phyloP scores from a whole-genome alignment of 2,888 invertebrate genomes.

The Agrotis puta region DNA sequence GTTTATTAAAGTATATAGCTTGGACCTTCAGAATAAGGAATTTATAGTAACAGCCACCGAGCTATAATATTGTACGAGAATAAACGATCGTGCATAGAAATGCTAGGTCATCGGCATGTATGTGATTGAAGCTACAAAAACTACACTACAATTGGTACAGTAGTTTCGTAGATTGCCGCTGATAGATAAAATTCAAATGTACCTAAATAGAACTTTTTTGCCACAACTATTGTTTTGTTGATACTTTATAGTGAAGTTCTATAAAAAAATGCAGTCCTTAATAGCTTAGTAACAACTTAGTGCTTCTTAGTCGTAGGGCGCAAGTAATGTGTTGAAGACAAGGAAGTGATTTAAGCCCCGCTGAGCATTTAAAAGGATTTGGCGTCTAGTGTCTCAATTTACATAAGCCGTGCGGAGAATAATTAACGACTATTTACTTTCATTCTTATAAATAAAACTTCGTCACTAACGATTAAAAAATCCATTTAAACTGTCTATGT shows the following conservation, averaged over 20 bases:
- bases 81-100: conserved; percentile 30
- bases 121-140: conserved; percentile 26
- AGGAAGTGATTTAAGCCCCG: conserved; percentile 65
- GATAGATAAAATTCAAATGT: conserved; percentile 12
- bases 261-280: conserved; percentile 17
- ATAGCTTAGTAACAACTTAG: conserved; percentile 19
- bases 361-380: conserved; percentile 64
- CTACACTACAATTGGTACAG: conserved; percentile 22
- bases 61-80: conserved; percentile 4
- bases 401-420: conserved; percentile 38
- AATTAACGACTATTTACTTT: conserved; percentile 40
- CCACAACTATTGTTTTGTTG: neutral
- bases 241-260: conserved; percentile 1
- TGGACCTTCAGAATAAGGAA: conserved; percentile 28
- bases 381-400: conserved; percentile 47
- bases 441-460: conserved; percentile 11
- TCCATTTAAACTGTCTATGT: too few relatives aligned
- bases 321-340: conserved; percentile 51
- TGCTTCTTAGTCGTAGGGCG: conserved; percentile 17
- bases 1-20: conserved; percentile 3
- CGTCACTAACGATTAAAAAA: neutral
- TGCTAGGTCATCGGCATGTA: conserved; percentile 47
- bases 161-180: conserved; percentile 33
- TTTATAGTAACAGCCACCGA: conserved; percentile 38
- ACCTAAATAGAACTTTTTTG: neutral